Evolutionary conservation across 2,113 vertebrate species (phyloP).

Genomic region (Mionectes macconnelli): DNA sequence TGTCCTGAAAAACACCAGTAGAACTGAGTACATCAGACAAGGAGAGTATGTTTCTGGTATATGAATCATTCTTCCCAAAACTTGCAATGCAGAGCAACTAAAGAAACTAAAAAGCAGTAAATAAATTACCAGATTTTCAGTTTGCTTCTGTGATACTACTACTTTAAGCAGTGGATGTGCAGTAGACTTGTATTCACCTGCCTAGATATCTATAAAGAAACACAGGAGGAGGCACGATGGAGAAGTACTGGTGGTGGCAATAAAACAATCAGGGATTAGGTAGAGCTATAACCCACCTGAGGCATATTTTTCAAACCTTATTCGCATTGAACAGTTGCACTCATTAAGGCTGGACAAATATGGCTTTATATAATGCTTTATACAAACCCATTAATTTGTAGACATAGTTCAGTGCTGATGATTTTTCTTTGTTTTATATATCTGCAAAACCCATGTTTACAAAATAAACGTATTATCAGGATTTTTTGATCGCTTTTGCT

Average conservation of each 20-base stretch:
- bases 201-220: not conserved
- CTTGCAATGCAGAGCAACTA: not conserved
- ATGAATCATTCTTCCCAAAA: not conserved
- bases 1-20: not conserved
- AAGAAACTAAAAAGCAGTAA: not conserved
- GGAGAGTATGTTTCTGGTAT: not conserved
- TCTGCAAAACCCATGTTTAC: not conserved
- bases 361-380: not conserved
- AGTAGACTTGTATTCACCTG: not conserved
- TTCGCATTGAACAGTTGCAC: not conserved
- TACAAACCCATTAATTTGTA: not conserved
- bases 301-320: not conserved
- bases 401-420: not conserved
- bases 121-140: not conserved
- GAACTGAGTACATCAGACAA: not conserved
- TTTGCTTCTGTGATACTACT: fast-evolving
- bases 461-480: not conserved
- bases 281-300: not conserved
- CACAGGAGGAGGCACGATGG: not conserved
- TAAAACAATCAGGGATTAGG: not conserved
- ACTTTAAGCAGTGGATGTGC: not conserved
- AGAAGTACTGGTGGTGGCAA: not conserved
- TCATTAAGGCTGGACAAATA: not conserved
- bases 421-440: not conserved
- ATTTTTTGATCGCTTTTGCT: not conserved